A percentile compares a stretch with the other conserved stretches of the same genome.
Evolutionary conservation across 2,113 vertebrate genomes (phyloP).

Genomic region (Pollimyrus isidori): DNA sequence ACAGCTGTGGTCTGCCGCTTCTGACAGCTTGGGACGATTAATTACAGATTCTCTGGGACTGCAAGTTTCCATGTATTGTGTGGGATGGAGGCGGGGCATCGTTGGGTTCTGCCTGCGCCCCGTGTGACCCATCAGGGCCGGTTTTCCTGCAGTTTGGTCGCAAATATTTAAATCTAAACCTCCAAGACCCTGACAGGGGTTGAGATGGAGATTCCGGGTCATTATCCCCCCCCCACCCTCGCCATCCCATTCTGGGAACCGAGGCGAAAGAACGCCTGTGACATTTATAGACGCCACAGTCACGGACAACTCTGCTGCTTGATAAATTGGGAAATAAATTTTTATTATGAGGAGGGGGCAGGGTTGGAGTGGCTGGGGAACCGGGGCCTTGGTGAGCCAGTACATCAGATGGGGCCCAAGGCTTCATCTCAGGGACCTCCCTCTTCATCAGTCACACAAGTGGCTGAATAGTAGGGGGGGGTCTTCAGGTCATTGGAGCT

Average conservation of each 20-base stretch:
- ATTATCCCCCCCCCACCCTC: background rate
- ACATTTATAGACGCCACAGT: conserved; percentile 3
- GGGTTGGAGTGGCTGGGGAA: conserved; percentile 1
- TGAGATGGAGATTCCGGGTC: background rate
- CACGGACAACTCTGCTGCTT: conserved; percentile 3
- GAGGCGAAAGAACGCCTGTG: background rate
- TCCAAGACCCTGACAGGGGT: background rate
- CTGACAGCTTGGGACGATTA: conserved; percentile 20
- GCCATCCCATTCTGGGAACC: background rate
- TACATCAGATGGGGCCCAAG: background rate
- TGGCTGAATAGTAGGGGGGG: background rate
- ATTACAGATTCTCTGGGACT: conserved; percentile 24
- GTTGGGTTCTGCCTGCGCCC: background rate
- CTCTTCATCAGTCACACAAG: conserved; percentile 22
- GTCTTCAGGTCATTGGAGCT: background rate
- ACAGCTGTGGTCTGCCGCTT: conserved; percentile 29
- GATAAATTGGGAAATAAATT: conserved; percentile 16
- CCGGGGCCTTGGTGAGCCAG: conserved; percentile 5
- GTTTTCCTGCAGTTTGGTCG: background rate
- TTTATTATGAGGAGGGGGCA: background rate
- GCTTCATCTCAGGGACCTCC: background rate
- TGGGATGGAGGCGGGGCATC: no score
- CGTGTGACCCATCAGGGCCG: background rate
- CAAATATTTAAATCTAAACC: background rate
- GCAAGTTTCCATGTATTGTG: conserved; percentile 7